Evolutionary conservation across 2,888 invertebrate species (phyloP), one percentile per base, ranked within the genome.

Genomic region (Drosophila colorata): DNA sequence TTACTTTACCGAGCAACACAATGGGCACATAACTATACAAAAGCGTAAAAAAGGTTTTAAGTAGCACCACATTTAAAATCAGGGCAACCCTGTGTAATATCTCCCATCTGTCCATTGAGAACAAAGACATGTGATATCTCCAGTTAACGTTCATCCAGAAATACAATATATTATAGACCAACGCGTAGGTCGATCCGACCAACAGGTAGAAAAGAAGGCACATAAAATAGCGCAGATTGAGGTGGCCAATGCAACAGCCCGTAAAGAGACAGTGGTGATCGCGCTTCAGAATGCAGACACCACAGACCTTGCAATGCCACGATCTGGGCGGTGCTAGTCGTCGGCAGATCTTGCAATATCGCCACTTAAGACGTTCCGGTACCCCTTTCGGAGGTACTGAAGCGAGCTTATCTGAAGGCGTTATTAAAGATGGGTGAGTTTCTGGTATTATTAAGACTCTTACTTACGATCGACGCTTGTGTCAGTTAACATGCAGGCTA

Each of bases 181-280:
- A n/a, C 31, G 95, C 93, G 92, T 97, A 96, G 0, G 94, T 46
- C 74, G 96, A 95, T 2, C 95, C 95, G 48, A 96, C 80, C 87
- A 96, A 95, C 60, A 96, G 92, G 88, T 97, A 95, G 35, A 95
- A 91, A 0, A 96, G 93, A 90, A 97, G 96, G 90, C 95, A 93
- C 49, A 97, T 92, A 88, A 98, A 98, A 91, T 96, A 98, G 88
- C 98, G 94, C 78, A 96, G 95, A 92, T 98, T 98, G 66, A 93
- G 93, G 90, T 97, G 96, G 1, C 98, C 98, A 44, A 98, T 93
- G 90, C 98, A 98, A 88, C 95, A 96, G 16, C 96, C 97, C 33
- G 96, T 95, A 91, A 98, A 98, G 75, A 96, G 95, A 90, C 98
- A 97, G 90, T 97, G 96, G 92, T 97, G 97, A 91, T 97, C 98